Evolutionary conservation across 2,888 invertebrate genomes (phyloP).

Genomic region (Nomada fucata): DNA sequence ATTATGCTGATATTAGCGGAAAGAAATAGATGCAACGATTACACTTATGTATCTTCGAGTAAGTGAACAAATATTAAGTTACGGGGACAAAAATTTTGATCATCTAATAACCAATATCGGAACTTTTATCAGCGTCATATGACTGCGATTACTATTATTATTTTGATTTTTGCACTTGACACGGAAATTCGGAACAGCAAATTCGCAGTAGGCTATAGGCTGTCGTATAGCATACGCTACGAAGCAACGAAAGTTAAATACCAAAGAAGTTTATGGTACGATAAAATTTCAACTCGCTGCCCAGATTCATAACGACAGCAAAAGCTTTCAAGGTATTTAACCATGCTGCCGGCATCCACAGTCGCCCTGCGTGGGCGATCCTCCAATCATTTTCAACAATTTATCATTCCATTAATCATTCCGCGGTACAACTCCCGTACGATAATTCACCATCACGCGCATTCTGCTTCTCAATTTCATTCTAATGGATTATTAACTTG

Average conservation of each 20-base stretch:
- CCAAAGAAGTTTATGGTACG: constrained; percentile 1
- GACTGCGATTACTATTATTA: no score
- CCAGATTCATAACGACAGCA: neutral
- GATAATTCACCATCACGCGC: neutral
- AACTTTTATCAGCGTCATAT: no score
- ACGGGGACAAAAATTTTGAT: no score
- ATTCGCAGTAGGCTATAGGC: no score
- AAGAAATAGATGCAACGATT: neutral
- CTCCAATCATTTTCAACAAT: constrained; percentile 7
- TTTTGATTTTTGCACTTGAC: no score
- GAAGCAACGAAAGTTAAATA: neutral
- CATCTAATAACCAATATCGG: no score
- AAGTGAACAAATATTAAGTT: no score
- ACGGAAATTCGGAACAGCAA: no score
- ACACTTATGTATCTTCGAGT: neutral
- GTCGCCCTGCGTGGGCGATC: constrained; percentile 14
- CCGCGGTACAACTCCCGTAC: neutral
- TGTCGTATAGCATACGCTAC: neutral
- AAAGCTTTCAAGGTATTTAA: neutral
- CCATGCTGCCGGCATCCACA: neutral
- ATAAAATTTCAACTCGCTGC: neutral
- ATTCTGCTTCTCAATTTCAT: neutral
- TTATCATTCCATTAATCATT: constrained; percentile 17
- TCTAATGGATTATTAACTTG: neutral
- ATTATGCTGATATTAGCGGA: no score